phyloP scores from a whole-genome alignment of 2,888 invertebrate genomes.

The Notodonta dromedarius region DNA sequence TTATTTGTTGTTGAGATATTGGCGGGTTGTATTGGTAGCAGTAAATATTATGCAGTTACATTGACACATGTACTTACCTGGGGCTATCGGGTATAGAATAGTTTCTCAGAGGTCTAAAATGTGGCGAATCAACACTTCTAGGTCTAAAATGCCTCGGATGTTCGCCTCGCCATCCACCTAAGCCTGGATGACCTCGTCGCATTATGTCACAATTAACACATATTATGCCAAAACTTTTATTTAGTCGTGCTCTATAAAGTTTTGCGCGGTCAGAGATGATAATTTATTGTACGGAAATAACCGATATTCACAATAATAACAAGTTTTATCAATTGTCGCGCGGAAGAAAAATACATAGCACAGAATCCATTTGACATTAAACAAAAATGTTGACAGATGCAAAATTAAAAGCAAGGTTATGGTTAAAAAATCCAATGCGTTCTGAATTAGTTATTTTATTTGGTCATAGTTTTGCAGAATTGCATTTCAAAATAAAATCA shows the following conservation, averaged over 20 bases:
- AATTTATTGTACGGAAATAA: conserved; percentile 18
- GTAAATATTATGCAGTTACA: conserved; percentile 14
- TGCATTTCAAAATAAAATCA: too few species aligned
- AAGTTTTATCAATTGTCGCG: conserved; percentile 58
- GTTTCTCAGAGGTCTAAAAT: conserved; percentile 59
- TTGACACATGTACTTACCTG: conserved; percentile 49
- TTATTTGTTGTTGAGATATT: conserved; percentile 30
- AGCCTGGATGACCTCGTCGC: conserved; percentile 78
- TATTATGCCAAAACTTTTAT: conserved; percentile 35
- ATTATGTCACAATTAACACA: conserved; percentile 65
- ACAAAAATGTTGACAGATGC: conserved; percentile 31
- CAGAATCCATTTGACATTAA: conserved; percentile 50
- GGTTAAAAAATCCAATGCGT: background rate
- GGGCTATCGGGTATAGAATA: conserved; percentile 52
- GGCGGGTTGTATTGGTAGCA: conserved; percentile 54
- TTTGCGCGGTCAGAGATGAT: conserved; percentile 13
- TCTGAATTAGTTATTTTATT: background rate
- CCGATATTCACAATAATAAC: conserved; percentile 30
- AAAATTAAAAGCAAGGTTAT: background rate
- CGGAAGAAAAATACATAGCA: conserved; percentile 56
- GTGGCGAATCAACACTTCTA: conserved; percentile 60
- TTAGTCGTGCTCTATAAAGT: conserved; percentile 15
- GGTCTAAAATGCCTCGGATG: conserved; percentile 72
- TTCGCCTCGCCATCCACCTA: conserved; percentile 76
- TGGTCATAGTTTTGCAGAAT: background rate